Evolutionary conservation across 2,888 invertebrate species (phyloP).

Genomic region (Gastracanthus pulcherrimus): DNA sequence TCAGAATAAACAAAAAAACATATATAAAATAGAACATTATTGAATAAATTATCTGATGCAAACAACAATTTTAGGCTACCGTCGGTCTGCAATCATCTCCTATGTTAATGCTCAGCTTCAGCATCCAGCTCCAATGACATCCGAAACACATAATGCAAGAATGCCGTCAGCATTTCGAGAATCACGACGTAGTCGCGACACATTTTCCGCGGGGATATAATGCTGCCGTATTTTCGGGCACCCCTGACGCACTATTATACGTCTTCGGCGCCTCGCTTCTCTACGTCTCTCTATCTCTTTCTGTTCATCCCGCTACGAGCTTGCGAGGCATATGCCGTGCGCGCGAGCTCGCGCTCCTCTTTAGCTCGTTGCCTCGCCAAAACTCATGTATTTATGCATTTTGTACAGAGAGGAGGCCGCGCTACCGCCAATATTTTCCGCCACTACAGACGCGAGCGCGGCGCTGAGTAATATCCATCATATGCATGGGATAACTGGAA

Average conservation of each 20-base stretch:
- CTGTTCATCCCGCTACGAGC: conserved; percentile 61
- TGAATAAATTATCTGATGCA: no score
- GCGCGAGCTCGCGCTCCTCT: conserved; percentile 65
- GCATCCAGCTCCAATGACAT: no score
- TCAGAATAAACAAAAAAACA: no score
- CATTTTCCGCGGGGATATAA: neutral
- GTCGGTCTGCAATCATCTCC: no score
- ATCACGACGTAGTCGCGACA: neutral
- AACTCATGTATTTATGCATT: conserved; percentile 77
- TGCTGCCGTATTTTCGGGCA: conserved; percentile 10
- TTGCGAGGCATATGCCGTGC: conserved; percentile 65
- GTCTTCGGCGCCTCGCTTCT: neutral
- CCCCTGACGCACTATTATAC: neutral
- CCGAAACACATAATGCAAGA: no score
- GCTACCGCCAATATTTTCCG: conserved; percentile 2
- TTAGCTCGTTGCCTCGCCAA: conserved; percentile 64
- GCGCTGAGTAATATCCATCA: conserved; percentile 3
- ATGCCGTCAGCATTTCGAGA: no score
- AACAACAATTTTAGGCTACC: no score
- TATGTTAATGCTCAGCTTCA: no score
- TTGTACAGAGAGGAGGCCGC: conserved; percentile 1
- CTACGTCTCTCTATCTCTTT: neutral
- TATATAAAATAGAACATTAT: no score
- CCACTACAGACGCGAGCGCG: neutral
- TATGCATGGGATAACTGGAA: conserved; percentile 9